Base-by-base conservation (phyloP, 2,797 vertebrate species). In the Sebastes itinus region DNA sequence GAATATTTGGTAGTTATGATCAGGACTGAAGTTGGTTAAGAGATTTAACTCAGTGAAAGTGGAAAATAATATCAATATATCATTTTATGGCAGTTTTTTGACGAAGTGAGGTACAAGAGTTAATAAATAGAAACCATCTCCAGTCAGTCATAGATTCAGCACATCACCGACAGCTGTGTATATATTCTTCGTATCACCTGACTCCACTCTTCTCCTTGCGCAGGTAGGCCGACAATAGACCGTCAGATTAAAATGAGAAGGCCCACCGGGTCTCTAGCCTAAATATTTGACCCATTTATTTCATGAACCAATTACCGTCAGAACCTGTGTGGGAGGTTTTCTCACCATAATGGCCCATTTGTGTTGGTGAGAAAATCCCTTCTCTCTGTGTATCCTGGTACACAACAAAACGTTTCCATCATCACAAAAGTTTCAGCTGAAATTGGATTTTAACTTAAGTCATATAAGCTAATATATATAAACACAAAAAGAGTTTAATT, bases 281-380 rank as follows among this genome's bases (percentile, higher is more conserved):
- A 64, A 88, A 90, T 84, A 74, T 85, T 2, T 89, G 82, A 87
- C 85, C 84, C 83, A 78, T 65, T 89, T 88, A 72, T 74, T 79
- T 76, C 60, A 69, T 75, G 72, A 88, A 86, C 75, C 38, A 86
- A 46, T 84, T 75, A 81, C 73, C 3, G n/a, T 72, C 78, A 65
- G 52, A 82, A 82, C 32, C 81, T 87, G 56, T 42, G 66, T 78
- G 49, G 72, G 80, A 81, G 64, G 58, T 73, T 86, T 79, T 84
- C 52, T 75, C 66, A 75, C 11, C 72, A 72, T 20, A 72, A 75
- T 13, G 18, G 22, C 55, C 25, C 58, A 18, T 84, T 78, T 59
- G 49, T 75, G 65, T n/a, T 70, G 62, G 59, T 77, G 70, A 84
- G 61, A 84, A 87, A 81, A 78, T 85, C 76, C 65, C 60, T 67